phyloP scores from a whole-genome alignment of 2,113 vertebrate species.

The Hippocampus abdominalis region DNA sequence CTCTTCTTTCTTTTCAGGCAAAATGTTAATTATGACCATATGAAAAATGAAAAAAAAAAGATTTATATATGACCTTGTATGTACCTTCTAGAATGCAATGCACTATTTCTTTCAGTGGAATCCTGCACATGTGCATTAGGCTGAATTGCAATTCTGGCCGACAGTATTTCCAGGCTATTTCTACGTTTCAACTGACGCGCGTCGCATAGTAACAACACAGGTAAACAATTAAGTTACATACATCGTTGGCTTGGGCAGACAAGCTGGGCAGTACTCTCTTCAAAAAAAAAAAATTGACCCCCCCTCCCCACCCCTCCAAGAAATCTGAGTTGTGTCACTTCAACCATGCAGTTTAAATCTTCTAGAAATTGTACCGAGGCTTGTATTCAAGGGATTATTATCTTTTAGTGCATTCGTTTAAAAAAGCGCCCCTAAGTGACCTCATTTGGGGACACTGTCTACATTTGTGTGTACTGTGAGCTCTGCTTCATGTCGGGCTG shows the following conservation, averaged over 20 bases:
- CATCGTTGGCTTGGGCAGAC: too few species aligned
- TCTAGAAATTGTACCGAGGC: neutral
- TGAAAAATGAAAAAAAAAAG: slow-evolving; percentile 29
- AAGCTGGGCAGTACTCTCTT: too few species aligned
- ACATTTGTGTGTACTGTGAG: neutral
- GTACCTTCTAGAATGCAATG: slow-evolving; percentile 18
- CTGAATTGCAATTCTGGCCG: neutral
- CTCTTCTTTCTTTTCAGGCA: slow-evolving; percentile 1
- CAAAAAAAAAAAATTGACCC: too few species aligned
- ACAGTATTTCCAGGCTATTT: neutral
- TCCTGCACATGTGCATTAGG: slow-evolving; percentile 23
- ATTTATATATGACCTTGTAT: slow-evolving; percentile 38
- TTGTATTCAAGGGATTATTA: neutral
- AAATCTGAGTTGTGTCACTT: neutral
- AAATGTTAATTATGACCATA: slow-evolving; percentile 12
- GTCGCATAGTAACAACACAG: neutral
- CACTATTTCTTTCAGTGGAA: slow-evolving; percentile 9
- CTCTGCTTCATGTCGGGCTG: slow-evolving; percentile 43
- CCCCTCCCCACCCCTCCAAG: too few species aligned
- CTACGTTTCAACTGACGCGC: neutral
- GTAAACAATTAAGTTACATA: neutral
- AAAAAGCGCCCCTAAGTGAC: neutral
- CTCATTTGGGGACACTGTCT: too few species aligned
- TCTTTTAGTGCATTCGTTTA: neutral
- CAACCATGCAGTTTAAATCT: neutral